A percentile compares a stretch with the other conserved stretches of the same genome.
phyloP scores from a whole-genome alignment of 2,888 invertebrate genomes.

The Trisateles emortualis region DNA sequence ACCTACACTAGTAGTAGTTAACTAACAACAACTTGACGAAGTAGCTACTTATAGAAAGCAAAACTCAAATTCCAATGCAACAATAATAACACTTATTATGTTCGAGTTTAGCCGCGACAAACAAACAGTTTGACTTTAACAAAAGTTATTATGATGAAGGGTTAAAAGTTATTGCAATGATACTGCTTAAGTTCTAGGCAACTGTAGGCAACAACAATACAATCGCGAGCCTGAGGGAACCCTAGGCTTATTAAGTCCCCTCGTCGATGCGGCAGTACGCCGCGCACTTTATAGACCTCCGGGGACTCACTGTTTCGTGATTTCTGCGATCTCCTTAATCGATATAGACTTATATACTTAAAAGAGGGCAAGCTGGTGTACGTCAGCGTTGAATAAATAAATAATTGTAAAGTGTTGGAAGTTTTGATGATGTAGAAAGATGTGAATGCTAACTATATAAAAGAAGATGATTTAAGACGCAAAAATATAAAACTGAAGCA shows the following conservation, averaged over 20 bases:
- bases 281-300: constrained; percentile 30
- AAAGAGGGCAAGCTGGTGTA: neutral
- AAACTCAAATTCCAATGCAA: neutral
- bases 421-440: too few relatives aligned
- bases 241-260: constrained; percentile 45
- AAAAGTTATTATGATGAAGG: neutral
- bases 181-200: constrained; percentile 17
- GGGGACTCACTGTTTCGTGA: constrained; percentile 31
- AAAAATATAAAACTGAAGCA: neutral
- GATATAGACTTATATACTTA: constrained; percentile 9
- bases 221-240: constrained; percentile 20
- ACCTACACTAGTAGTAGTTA: neutral
- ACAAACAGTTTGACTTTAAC: neutral
- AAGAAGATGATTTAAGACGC: neutral
- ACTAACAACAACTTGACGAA: neutral
- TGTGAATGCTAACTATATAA: too few relatives aligned
- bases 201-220: constrained; percentile 34
- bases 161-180: constrained; percentile 4
- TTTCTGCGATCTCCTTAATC: constrained; percentile 34
- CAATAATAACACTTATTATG: neutral
- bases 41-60: neutral
- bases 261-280: constrained; percentile 8
- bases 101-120: neutral
- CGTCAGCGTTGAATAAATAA: neutral
- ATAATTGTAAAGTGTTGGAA: too few relatives aligned